A percentile compares a stretch with the other conserved stretches of the same genome.
Conservation (phyloP, 2,113 vertebrate species). For the Oriolus oriolus region DNA sequence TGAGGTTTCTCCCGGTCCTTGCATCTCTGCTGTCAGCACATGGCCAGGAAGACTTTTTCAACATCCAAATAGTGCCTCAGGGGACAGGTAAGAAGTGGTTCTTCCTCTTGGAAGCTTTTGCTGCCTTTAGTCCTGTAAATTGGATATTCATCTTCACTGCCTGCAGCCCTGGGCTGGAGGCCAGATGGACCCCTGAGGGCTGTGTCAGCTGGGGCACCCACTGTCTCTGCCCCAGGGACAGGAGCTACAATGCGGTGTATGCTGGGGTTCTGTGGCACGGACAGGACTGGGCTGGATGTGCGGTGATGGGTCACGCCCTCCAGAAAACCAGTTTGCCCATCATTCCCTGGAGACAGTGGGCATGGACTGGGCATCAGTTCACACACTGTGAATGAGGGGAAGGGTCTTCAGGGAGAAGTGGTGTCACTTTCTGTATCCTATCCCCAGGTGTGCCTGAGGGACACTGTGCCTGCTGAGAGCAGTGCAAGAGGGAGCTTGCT, state of each 20-base stretch:
- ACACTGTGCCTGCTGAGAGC: neutral
- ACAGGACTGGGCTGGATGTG: neutral
- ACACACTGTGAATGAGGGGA: accelerated
- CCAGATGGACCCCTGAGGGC: accelerated
- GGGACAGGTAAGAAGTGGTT: neutral
- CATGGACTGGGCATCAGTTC: neutral
- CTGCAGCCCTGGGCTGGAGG: neutral
- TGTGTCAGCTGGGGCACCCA: neutral
- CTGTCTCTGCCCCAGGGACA: neutral
- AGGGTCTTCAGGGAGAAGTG: neutral
- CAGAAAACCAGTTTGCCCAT: accelerated
- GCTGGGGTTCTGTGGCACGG: neutral
- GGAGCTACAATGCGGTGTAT: accelerated
- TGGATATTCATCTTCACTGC: neutral
- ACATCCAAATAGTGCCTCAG: neutral
- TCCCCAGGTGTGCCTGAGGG: neutral
- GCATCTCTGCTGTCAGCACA: neutral
- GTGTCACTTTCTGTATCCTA: neutral
- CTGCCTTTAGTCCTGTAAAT: neutral
- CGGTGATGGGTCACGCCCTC: accelerated
- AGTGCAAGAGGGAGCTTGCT: neutral
- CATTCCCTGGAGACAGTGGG: neutral
- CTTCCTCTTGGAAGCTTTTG: neutral
- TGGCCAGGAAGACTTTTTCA: neutral
- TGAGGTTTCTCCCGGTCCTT: neutral